Evolutionary conservation across 2,797 vertebrate genomes (phyloP).

Genomic region (Coendou prehensilis): DNA sequence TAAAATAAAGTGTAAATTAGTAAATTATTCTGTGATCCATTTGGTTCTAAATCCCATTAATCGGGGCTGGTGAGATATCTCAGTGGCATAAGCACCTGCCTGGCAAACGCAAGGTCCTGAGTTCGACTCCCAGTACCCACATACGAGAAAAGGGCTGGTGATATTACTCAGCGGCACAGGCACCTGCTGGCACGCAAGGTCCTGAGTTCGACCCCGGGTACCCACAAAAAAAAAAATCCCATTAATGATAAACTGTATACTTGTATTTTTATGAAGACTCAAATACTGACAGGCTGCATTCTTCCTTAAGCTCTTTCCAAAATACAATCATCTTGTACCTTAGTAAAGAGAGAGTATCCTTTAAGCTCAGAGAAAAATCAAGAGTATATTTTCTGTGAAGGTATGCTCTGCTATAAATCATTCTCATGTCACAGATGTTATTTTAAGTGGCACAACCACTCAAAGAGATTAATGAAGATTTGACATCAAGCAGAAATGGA

Average conservation of each 20-base stretch:
- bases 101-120: too few relatives aligned
- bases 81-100: too few relatives aligned
- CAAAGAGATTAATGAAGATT: neutral
- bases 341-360: neutral
- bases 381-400: neutral
- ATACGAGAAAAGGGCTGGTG: too few relatives aligned
- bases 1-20: neutral
- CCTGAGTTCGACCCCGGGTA: too few relatives aligned
- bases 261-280: neutral
- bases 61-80: too few relatives aligned
- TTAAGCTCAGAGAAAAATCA: neutral
- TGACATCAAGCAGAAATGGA: neutral
- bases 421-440: conserved; percentile 32
- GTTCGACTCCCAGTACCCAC: too few relatives aligned
- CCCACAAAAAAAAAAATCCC: neutral
- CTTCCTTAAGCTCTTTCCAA: neutral
- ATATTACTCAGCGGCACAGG: too few relatives aligned
- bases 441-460: neutral
- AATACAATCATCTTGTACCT: neutral
- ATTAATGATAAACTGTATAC: neutral
- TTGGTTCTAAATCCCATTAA: neutral
- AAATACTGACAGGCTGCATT: neutral
- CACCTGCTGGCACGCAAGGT: too few relatives aligned
- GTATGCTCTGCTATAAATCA: neutral
- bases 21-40: conserved; percentile 6